Base-by-base conservation (phyloP, 2,888 invertebrate genomes). In the Petrolisthes manimaculis region DNA sequence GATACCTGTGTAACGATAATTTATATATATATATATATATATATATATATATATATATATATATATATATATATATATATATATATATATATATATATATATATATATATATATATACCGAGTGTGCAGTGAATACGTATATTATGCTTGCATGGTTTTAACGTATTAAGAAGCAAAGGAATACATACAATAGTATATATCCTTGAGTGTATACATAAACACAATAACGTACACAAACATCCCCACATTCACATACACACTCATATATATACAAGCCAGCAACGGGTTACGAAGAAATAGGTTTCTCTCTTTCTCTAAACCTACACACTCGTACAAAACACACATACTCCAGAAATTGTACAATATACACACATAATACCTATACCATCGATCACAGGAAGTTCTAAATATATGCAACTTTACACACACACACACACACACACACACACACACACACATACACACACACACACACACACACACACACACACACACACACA, bases 21-120 rank as follows among this genome's bases (percentile, higher is more conserved):
- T 55, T 37, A 37, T 37, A 37, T 37, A 37, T 37, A 37, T 37
- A 37, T 37, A 37, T 37, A 37, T 37, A 37, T 37, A 37, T 37
- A 37, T 37, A 37, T 37, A 37, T 37, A 37, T 37, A 37, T 37
- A 37, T 37, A 37, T 37, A 37, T 61, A 83, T 83, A 83, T 12
- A 83, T 83, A 18, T 61, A 80, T 54, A 56, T 67, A 67, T 82
- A 37, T 37, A 37, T 37, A 37, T 37, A 37, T 37, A 37, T 37
- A 37, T 37, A 37, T 37, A 37, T 37, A 37, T 37, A 37, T 37
- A 37, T 37, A 37, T 37, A 37, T 37, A 37, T 37, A 37, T 37
- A 37, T 37, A 37, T 37, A 37, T 61, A 83, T 83, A 83, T 12
- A 83, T 83, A 18, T 61, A 80, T 54, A 56, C 21, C 21, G 24